A percentile compares a stretch with the other conserved stretches of the same genome.
Conservation (phyloP, 2,113 vertebrate species). For the Meles meles region DNA sequence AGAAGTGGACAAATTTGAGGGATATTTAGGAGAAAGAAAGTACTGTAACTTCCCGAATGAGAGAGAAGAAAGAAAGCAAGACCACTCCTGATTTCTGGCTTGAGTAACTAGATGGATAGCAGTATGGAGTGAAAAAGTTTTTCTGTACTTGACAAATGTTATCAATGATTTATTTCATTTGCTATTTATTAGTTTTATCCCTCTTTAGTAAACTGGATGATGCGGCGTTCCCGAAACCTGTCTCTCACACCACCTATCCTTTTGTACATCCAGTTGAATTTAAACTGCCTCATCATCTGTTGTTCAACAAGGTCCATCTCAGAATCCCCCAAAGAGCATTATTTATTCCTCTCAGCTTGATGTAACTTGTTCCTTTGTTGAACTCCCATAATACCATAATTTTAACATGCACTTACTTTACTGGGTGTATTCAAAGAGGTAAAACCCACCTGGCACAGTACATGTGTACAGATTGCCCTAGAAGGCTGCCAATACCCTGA, state of each 20-base stretch:
- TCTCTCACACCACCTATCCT: not conserved
- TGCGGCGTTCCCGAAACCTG: not conserved
- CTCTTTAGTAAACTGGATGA: not conserved
- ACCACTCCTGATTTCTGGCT: not conserved
- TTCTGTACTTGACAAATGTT: not conserved
- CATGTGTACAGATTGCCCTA: rapidly evolving
- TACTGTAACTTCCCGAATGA: not conserved
- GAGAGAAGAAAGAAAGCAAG: not conserved
- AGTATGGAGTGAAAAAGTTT: not conserved
- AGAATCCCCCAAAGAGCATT: not conserved
- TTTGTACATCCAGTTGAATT: not conserved
- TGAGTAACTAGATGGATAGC: not conserved
- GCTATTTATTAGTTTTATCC: not conserved
- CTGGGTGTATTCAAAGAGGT: too few relatives aligned
- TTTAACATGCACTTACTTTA: not conserved
- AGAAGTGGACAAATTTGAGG: not conserved
- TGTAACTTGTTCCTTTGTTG: not conserved
- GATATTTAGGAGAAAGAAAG: not conserved
- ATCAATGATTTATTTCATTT: not conserved
- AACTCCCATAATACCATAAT: not conserved
- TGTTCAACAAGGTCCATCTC: not conserved
- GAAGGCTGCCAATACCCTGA: not conserved
- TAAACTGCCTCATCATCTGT: not conserved
- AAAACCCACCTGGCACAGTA: not conserved
- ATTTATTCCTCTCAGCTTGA: not conserved